These are phyloP conservation scores for Nemoura dubitans DNA, from an alignment of 2,888 invertebrate genomes.

Conservation along the genomic window DNA sequence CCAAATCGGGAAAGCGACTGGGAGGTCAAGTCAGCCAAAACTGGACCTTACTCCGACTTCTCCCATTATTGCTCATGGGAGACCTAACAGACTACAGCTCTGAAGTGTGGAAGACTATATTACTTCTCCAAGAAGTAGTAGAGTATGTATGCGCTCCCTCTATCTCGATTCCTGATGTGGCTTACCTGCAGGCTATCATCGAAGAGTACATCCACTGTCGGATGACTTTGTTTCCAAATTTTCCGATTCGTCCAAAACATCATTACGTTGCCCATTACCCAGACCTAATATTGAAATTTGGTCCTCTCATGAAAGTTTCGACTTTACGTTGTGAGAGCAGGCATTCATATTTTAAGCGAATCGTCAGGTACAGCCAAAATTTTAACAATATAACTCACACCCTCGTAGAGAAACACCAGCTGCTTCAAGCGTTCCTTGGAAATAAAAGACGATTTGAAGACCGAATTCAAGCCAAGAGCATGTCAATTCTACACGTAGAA, in stretches of 20 bases:
- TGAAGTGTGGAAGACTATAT: constrained; percentile 16
- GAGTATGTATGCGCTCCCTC: constrained; percentile 14
- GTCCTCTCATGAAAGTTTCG: too few species aligned
- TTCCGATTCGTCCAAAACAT: constrained; percentile 39
- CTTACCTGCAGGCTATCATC: background rate
- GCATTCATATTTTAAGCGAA: constrained; percentile 39
- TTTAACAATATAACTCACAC: constrained; percentile 30
- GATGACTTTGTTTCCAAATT: constrained; percentile 14
- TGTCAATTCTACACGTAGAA: background rate
- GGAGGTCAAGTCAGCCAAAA: constrained; percentile 23
- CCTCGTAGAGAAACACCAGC: constrained; percentile 24
- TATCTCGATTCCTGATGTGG: background rate
- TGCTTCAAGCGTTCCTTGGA: constrained; percentile 3
- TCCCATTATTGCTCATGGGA: background rate
- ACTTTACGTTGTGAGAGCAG: constrained; percentile 42
- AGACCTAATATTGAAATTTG: constrained; percentile 29
- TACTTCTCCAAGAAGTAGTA: constrained; percentile 14
- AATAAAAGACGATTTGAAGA: background rate
- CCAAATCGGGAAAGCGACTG: background rate
- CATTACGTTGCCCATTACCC: constrained; percentile 41
- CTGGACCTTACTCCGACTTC: constrained; percentile 18
- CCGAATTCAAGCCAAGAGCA: background rate
- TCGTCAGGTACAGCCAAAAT: constrained; percentile 19
- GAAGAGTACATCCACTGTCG: constrained; percentile 21
- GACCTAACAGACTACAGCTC: background rate